A percentile compares a stretch with the other conserved stretches of the same genome.
Evolutionary conservation across 2,888 invertebrate species (phyloP).

Genomic region (Zygothrica quintamaculata): DNA sequence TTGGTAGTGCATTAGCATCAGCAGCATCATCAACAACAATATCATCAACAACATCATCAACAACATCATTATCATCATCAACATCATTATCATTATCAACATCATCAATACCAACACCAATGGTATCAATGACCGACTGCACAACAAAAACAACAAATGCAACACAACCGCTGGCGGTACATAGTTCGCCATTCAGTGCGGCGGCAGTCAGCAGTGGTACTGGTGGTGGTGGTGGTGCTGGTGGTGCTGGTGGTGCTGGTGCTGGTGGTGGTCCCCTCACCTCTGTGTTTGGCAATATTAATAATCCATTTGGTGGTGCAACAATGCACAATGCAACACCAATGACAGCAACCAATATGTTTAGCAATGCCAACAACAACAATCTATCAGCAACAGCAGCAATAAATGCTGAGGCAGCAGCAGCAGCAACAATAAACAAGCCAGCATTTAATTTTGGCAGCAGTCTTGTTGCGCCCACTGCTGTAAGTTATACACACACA

Average conservation of each 20-base stretch:
- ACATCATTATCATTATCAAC: no score
- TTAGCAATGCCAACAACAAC: conserved; percentile 26
- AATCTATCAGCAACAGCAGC: conserved; percentile 1
- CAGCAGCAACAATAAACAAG: conserved; percentile 45
- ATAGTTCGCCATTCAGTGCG: conserved; percentile 34
- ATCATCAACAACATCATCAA: conserved; percentile 16
- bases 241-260: conserved; percentile 5
- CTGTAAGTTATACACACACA: conserved; percentile 53
- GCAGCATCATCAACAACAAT: neutral
- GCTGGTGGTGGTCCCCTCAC: conserved; percentile 3
- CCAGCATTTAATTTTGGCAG: conserved; percentile 80
- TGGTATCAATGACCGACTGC: no score
- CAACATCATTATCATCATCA: no score
- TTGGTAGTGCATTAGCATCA: conserved; percentile 1
- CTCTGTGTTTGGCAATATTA: conserved; percentile 46
- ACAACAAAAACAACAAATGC: conserved; percentile 14
- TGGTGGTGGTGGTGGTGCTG: conserved; percentile 1
- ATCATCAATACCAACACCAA: no score
- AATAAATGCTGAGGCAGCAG: conserved; percentile 5
- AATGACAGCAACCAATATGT: conserved; percentile 28
- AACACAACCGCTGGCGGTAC: conserved; percentile 19
- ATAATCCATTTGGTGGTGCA: conserved; percentile 33
- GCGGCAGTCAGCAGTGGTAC: conserved; percentile 14
- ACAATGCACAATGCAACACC: conserved; percentile 8
- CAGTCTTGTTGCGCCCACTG: conserved; percentile 25